Evolutionary conservation across 2,113 vertebrate species (phyloP).

Genomic region (Anguilla rostrata): DNA sequence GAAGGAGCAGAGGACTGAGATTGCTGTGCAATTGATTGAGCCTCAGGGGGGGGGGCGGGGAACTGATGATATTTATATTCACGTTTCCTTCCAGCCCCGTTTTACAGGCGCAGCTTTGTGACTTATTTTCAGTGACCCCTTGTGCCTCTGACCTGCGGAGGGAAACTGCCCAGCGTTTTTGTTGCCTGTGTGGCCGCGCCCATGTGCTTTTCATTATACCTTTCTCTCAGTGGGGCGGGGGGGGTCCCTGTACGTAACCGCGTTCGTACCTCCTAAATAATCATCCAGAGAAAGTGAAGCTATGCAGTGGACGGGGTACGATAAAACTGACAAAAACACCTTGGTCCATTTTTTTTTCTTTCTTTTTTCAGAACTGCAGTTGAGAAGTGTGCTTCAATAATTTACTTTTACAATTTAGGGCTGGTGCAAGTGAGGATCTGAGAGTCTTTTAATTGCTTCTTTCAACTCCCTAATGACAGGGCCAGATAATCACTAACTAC

Average conservation of each 20-base stretch:
- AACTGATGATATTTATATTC: slow-evolving; percentile 12
- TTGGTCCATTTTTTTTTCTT: background rate
- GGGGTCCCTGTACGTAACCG: background rate
- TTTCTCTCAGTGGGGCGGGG: background rate
- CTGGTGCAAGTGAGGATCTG: background rate
- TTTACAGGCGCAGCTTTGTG: slow-evolving; percentile 12
- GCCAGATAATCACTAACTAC: background rate
- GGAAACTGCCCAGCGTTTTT: background rate
- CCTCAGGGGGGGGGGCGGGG: background rate
- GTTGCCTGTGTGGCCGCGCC: background rate
- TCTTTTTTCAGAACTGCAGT: background rate
- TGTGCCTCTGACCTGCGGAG: background rate
- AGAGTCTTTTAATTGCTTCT: background rate
- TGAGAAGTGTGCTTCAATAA: background rate
- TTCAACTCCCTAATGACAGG: slow-evolving; percentile 12
- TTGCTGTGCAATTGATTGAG: background rate
- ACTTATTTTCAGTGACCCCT: background rate
- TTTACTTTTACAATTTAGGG: background rate
- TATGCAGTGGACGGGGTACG: background rate
- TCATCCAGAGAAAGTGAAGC: background rate
- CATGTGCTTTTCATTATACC: slow-evolving; percentile 20
- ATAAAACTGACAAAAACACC: background rate
- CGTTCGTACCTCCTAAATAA: background rate
- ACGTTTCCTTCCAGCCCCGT: background rate
- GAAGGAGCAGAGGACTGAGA: background rate